These are phyloP conservation scores for Stenoptilia bipunctidactyla DNA, from an alignment of 2,888 invertebrate species.

Conservation along the genomic window DNA sequence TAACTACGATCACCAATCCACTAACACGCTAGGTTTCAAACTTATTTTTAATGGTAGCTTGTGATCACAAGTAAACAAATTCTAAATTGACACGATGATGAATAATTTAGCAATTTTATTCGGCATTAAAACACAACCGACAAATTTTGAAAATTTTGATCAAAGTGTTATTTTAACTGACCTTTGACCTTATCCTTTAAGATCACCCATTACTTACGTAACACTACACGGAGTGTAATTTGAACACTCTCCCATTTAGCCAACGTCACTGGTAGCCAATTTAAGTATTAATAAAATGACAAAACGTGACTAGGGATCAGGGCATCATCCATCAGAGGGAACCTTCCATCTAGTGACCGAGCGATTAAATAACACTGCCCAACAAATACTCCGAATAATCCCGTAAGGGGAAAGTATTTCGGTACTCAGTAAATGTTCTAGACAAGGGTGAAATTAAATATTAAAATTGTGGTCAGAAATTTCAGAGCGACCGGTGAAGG, in stretches of 20 bases:
- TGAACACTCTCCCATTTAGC: constrained; percentile 28
- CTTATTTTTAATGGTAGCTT: no score
- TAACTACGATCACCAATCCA: no score
- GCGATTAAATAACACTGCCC: constrained; percentile 44
- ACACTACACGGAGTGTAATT: constrained; percentile 14
- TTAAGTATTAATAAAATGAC: constrained; percentile 71
- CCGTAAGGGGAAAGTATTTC: constrained; percentile 37
- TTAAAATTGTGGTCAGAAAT: constrained; percentile 68
- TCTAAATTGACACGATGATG: no score
- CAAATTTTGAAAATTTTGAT: no score
- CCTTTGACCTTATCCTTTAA: not conserved
- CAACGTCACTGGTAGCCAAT: constrained; percentile 61
- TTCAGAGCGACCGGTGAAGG: constrained; percentile 59
- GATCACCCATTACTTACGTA: no score
- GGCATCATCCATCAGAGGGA: constrained; percentile 62
- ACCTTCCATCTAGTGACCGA: constrained; percentile 59
- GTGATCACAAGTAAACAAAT: no score
- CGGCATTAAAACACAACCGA: no score
- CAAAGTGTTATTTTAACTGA: no score
- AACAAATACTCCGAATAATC: not conserved
- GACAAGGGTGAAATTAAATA: constrained; percentile 69
- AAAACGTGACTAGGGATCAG: constrained; percentile 54
- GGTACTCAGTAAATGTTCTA: constrained; percentile 62
- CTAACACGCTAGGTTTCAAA: no score
- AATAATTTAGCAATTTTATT: no score